Base-by-base conservation (phyloP, 2,797 vertebrate species). In the Rhynchonycteris naso region DNA sequence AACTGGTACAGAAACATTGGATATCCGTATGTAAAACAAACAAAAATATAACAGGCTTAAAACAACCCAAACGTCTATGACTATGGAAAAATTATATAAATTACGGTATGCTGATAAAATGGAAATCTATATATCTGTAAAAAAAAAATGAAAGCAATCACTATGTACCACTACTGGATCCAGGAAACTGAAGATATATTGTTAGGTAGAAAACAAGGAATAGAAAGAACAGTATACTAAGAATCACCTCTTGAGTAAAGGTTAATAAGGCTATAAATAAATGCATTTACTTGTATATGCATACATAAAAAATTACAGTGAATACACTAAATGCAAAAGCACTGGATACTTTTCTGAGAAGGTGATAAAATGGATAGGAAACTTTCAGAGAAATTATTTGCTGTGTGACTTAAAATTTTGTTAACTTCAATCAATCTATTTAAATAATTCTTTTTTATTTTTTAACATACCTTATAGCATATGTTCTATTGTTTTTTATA, bases 231-330 rank as follows among this genome's bases (percentile, higher is more conserved):
- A 52, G 30, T 28, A 26, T 43, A 1, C 86, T 87, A 76, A 76
- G 35, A 91, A 65, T 78, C 56, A 91, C 14, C 26, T 63, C 35
- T 69, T 71, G 16, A n/a, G 58, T 71, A 13, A 16, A 59, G 35
- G 38, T 13, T 87, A 14, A 50, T 71, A 83, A 91, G 65, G 78
- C 58, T 63, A 74, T 87, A 69, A 71, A 26, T 88, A 91, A 83
- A 47, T 78, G 43, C 61, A 66, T 74, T 79, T 86, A 30, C 24
- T 88, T 93, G 9, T 13, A 65, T 33, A 68, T 69, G 30, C 4
- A 63, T 63, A 82, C 8, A 56, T 63, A 87, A 61, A 92, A 91
- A 69, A 94, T 87, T 94, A 43, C 83, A 69, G 63, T 61, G 6
- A 50, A 63, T 76, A 76, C 5, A 69, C 22, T 61, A 30, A 78